A percentile compares a stretch with the other conserved stretches of the same genome.
These are phyloP conservation scores for Sciurus carolinensis DNA, from an alignment of 2,797 vertebrate genomes.

Conservation along the genomic window DNA sequence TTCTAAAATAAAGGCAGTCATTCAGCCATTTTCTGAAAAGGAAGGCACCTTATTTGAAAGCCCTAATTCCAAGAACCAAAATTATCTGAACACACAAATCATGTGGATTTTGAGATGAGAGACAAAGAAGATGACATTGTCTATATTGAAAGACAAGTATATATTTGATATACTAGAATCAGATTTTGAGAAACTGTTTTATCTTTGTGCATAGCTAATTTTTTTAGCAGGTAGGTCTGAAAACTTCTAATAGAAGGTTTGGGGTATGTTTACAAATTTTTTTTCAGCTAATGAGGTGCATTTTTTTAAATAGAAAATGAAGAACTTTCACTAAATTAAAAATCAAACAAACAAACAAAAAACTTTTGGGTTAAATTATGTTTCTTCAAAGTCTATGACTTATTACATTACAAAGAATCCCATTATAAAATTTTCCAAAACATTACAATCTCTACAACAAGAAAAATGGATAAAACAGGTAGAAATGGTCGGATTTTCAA, in stretches of 20 bases:
- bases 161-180: neutral
- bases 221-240: conserved; percentile 44
- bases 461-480: neutral
- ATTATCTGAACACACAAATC: neutral
- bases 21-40: conserved; percentile 26
- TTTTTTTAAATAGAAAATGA: conserved; percentile 35
- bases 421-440: neutral
- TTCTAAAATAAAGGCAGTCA: conserved; percentile 66
- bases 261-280: conserved; percentile 49
- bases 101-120: conserved; percentile 39
- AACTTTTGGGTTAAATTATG: conserved; percentile 40
- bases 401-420: conserved; percentile 11
- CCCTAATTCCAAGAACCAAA: neutral
- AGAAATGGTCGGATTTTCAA: neutral
- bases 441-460: conserved; percentile 5
- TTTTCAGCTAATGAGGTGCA: neutral
- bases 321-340: neutral
- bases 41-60: conserved; percentile 60
- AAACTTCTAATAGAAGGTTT: neutral
- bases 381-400: conserved; percentile 33
- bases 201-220: neutral
- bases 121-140: conserved; percentile 14
- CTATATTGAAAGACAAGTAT: conserved; percentile 47
- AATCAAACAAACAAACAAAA: neutral
- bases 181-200: conserved; percentile 59